These are phyloP conservation scores for Lithophane leautieri DNA, from an alignment of 2,888 invertebrate genomes.

Conservation along the genomic window DNA sequence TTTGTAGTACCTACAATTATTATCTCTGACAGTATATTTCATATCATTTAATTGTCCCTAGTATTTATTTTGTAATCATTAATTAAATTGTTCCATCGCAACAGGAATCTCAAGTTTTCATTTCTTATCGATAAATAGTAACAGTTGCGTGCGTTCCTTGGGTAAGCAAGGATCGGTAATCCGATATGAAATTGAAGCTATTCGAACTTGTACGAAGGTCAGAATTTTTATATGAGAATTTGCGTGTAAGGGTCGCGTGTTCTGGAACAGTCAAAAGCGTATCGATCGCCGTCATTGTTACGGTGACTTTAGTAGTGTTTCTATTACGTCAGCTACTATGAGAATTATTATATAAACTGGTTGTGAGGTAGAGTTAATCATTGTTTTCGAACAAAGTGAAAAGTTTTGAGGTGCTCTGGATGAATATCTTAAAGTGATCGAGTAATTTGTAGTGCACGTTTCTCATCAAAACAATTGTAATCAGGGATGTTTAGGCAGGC, in stretches of 20 bases:
- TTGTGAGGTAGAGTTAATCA: background rate
- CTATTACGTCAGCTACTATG: constrained; percentile 50
- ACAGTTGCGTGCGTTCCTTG: constrained; percentile 37
- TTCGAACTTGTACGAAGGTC: constrained; percentile 63
- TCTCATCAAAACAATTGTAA: too few species aligned
- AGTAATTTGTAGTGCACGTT: background rate
- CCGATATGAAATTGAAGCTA: constrained; percentile 52
- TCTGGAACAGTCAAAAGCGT: constrained; percentile 52
- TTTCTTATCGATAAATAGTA: constrained; percentile 43
- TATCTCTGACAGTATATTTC: background rate
- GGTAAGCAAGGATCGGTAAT: constrained; percentile 35
- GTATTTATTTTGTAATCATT: background rate
- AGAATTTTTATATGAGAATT: constrained; percentile 59
- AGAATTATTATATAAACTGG: constrained; percentile 36
- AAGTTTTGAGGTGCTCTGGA: background rate
- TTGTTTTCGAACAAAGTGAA: constrained; percentile 29
- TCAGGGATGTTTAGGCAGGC: background rate
- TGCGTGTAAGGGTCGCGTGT: constrained; percentile 63
- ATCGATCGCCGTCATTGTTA: constrained; percentile 60
- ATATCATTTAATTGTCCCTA: background rate
- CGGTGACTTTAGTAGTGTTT: constrained; percentile 39
- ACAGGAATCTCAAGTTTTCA: constrained; percentile 31
- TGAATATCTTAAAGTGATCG: background rate
- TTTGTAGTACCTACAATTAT: background rate
- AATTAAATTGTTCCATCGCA: constrained; percentile 20